Percentiles rank a stretch among this genome's conserved stretches.
These are phyloP conservation scores for Microcebus lehilahytsara DNA, from an alignment of 2,113 vertebrate genomes.

Conservation along the genomic window DNA sequence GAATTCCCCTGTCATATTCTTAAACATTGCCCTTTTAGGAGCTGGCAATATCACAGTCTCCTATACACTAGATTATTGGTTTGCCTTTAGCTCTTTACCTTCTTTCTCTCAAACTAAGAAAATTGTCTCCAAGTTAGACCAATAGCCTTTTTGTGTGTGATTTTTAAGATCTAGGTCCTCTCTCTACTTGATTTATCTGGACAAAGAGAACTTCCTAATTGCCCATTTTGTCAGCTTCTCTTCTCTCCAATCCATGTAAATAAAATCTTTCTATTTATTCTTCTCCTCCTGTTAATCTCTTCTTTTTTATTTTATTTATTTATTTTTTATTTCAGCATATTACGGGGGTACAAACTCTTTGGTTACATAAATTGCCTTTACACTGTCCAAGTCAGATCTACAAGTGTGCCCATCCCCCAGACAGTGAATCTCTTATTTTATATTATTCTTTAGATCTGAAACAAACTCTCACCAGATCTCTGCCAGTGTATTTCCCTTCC, in stretches of 20 bases:
- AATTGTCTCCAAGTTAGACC: not conserved
- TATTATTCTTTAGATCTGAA: conserved; percentile 21
- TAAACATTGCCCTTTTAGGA: conserved; percentile 2
- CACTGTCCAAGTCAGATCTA: no score
- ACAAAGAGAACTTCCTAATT: not conserved
- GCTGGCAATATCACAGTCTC: not conserved
- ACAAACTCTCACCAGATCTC: conserved; percentile 19
- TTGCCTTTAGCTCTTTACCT: not conserved
- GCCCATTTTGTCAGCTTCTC: not conserved
- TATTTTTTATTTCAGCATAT: no score
- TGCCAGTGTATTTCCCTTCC: conserved; percentile 1
- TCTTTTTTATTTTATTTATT: not conserved
- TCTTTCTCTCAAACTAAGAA: conserved; percentile 29
- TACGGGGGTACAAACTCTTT: no score
- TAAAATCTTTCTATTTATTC: conserved; percentile 38
- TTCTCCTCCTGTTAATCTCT: conserved; percentile 5
- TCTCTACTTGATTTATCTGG: not conserved
- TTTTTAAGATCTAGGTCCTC: not conserved
- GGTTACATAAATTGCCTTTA: no score
- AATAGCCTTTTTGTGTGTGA: not conserved
- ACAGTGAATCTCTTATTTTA: not conserved
- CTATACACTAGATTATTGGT: not conserved
- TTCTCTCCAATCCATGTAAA: conserved; percentile 26
- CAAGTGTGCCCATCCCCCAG: no score
- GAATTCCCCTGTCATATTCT: not conserved